Base-by-base conservation (phyloP, 2,888 invertebrate genomes). In the Eupithecia centaureata region DNA sequence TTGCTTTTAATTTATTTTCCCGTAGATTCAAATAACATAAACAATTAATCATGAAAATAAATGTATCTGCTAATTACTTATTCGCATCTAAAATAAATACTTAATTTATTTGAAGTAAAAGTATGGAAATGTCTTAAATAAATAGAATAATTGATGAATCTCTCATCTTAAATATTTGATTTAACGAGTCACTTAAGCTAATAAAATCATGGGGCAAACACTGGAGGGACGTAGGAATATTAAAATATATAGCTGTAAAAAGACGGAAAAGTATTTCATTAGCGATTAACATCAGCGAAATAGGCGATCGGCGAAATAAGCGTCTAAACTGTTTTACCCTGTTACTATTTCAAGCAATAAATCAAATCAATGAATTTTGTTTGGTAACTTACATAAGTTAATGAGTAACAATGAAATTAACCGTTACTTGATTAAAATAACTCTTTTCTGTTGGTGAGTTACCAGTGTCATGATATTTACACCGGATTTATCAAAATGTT, bases 181-280 rank as follows among this genome's bases (percentile, higher is more conserved):
- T 68, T 70, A 69, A 68, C 70, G 67, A 71, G 65, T 73, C 75
- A 76, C 74, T 78, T 75, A 76, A 82, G 79, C 80, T 82, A 79
- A 81, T 78, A 79, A 80, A 86, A 82, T 86, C 81, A 84, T 75
- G 65, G 51, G 32, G 67, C 72, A 73, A 75, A 73, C 64, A 86
- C 75, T 73, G 72, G 68, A 77, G 59, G 56, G n/a, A 10, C 4
- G 2, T 62, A 58, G 64, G 38, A 57, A 27, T 52, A 32, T 25
- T 38, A 47, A 51, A 33, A 1, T 32, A n/a, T n/a, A n/a, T n/a
- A 10, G 0, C 13, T 18, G 12, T 10, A 32, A 61, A 52, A 54
- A 42, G 65, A 22, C 65, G 64, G 22, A 27, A 47, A 51, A 10
- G 30, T 47, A 42, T 47, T 42, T 42, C n/a, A n/a, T n/a, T n/a